Conservation (phyloP, 2,113 vertebrate species). For the Hydropotes inermis region DNA sequence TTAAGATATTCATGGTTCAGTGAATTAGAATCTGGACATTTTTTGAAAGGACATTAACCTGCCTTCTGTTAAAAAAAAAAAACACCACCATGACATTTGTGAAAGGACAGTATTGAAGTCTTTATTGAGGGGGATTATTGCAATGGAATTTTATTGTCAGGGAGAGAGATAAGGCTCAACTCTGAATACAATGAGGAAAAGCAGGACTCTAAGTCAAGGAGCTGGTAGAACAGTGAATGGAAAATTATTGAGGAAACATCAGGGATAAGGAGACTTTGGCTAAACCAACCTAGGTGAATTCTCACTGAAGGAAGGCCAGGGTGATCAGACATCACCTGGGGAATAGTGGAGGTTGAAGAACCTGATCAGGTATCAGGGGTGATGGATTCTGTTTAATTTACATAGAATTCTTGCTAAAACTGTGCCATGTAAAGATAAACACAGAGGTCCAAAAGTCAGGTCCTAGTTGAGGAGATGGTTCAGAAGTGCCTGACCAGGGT, state of each 20-base stretch:
- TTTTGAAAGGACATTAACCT: neutral
- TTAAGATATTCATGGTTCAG: neutral
- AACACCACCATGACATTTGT: neutral
- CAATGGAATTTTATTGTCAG: neutral
- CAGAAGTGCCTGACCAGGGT: neutral
- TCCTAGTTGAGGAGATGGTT: neutral
- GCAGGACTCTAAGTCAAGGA: neutral
- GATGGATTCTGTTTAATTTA: neutral
- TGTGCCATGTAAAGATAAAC: neutral
- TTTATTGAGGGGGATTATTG: neutral
- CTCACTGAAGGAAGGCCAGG: neutral
- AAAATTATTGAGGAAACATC: neutral
- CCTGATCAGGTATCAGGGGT: neutral
- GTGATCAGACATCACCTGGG: neutral
- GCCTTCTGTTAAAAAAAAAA: neutral
- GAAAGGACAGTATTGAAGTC: neutral
- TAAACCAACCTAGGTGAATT: neutral
- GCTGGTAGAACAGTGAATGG: neutral
- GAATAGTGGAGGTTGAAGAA: neutral
- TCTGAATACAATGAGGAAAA: neutral
- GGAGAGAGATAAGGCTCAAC: neutral
- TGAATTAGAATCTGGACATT: neutral
- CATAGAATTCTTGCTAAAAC: neutral
- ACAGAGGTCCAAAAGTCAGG: neutral
- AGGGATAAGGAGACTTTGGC: neutral